These are phyloP conservation scores for Macroglossus sobrinus DNA, from an alignment of 2,113 vertebrate species.

Conservation along the genomic window DNA sequence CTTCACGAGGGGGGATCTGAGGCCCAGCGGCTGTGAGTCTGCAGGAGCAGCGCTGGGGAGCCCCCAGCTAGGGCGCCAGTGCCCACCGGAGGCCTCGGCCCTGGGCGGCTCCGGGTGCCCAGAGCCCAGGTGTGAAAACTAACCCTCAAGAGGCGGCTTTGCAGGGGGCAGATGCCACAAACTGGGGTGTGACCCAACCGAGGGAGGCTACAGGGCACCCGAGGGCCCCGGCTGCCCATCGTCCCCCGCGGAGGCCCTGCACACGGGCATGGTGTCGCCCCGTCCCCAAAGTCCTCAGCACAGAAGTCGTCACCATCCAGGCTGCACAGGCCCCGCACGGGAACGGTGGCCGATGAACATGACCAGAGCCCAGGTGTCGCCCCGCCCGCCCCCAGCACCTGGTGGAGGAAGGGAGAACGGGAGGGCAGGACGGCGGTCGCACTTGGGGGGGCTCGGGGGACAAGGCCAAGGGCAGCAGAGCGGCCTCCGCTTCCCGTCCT, in stretches of 20 bases:
- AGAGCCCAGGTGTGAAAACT: not conserved
- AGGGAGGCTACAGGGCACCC: not conserved
- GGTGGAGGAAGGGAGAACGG: not conserved
- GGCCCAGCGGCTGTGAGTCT: not conserved
- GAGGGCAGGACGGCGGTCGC: no score
- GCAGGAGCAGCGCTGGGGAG: not conserved
- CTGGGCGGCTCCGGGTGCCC: not conserved
- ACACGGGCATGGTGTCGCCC: not conserved
- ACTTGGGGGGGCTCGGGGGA: accelerated
- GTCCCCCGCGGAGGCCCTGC: accelerated
- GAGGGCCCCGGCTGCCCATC: not conserved
- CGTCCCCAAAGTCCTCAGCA: not conserved
- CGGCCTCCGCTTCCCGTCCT: not conserved
- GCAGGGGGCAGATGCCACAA: not conserved
- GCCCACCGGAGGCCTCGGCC: no score
- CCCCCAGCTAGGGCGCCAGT: not conserved
- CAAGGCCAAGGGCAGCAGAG: not conserved
- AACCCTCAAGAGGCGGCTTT: not conserved
- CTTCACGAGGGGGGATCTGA: not conserved
- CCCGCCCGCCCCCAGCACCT: conserved; percentile 53
- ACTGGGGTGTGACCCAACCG: not conserved
- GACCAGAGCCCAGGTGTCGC: conserved; percentile 20
- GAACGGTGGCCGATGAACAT: conserved; percentile 14
- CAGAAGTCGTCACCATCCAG: conserved; percentile 27
- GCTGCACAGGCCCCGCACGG: not conserved